Conservation (phyloP, 2,113 vertebrate genomes). For the Labeo rohita region DNA sequence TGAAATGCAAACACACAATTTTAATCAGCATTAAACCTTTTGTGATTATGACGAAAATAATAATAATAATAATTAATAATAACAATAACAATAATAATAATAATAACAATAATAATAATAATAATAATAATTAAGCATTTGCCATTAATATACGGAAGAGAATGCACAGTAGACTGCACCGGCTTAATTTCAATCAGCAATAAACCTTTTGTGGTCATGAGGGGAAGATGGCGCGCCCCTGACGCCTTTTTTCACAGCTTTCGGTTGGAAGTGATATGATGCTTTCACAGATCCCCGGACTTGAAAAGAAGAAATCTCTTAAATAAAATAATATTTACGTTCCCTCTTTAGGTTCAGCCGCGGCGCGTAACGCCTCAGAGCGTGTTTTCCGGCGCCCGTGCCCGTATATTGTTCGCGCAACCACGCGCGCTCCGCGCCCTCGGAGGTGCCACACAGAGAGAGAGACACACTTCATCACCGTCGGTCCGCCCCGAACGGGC, state of each 20-base stretch:
- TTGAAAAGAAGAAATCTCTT: constrained; percentile 43
- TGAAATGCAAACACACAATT: background rate
- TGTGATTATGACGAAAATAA: constrained; percentile 34
- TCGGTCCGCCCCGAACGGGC: constrained; percentile 42
- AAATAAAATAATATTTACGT: constrained; percentile 55
- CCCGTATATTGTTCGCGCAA: constrained; percentile 54
- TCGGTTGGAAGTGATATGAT: constrained; percentile 41
- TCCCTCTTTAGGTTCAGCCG: constrained; percentile 35
- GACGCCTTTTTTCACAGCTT: constrained; percentile 44
- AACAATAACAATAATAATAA: constrained; percentile 56
- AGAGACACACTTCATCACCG: background rate
- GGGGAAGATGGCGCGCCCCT: constrained; percentile 75
- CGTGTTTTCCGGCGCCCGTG: constrained; percentile 44
- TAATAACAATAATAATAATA: constrained; percentile 56
- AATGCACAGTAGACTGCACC: constrained; percentile 36
- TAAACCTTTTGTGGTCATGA: constrained; percentile 66
- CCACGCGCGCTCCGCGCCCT: constrained; percentile 42
- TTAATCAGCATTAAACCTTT: constrained; percentile 40
- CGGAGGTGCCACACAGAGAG: constrained; percentile 32
- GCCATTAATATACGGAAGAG: background rate
- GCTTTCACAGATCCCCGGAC: constrained; percentile 51
- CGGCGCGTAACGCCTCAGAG: constrained; percentile 32
- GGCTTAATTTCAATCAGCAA: constrained; percentile 13
- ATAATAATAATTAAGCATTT: constrained; percentile 53
- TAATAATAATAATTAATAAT: constrained; percentile 56